Evolutionary conservation across 2,888 invertebrate species (phyloP).

Genomic region (Amblyjoppa proteus): DNA sequence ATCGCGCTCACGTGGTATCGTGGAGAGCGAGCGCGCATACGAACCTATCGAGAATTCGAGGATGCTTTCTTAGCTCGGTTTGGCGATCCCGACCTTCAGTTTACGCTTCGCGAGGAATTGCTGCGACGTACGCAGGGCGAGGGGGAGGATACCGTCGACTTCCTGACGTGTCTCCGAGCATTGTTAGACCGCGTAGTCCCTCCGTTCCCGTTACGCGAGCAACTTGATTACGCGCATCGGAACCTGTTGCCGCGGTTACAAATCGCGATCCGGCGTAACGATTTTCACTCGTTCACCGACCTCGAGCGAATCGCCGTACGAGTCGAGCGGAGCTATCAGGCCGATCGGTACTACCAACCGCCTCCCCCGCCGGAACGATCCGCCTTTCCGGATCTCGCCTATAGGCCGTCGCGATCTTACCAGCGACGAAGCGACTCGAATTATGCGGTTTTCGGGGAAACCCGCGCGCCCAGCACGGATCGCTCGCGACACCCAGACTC

Average conservation of each 20-base stretch:
- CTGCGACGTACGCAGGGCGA: neutral
- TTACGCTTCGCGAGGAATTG: neutral
- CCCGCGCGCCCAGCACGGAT: neutral
- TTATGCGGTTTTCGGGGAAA: neutral
- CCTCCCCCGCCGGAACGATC: neutral
- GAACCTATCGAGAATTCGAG: neutral
- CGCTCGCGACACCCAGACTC: neutral
- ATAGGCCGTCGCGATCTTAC: neutral
- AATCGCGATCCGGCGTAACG: neutral
- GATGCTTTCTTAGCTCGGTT: neutral
- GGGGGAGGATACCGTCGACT: neutral
- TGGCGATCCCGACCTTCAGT: neutral
- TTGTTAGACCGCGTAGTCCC: neutral
- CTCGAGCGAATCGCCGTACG: neutral
- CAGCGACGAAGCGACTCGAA: neutral
- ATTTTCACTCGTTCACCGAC: neutral
- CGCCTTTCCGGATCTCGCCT: neutral
- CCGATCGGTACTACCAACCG: neutral
- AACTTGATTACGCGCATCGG: conserved; percentile 10
- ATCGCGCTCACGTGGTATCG: conserved; percentile 5
- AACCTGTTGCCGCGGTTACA: neutral
- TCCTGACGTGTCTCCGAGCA: neutral
- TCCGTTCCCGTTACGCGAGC: neutral
- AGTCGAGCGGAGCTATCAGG: neutral
- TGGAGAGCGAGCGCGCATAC: neutral